Evolutionary conservation across 2,888 invertebrate genomes (phyloP).

Genomic region (Drosophila sordidula): DNA sequence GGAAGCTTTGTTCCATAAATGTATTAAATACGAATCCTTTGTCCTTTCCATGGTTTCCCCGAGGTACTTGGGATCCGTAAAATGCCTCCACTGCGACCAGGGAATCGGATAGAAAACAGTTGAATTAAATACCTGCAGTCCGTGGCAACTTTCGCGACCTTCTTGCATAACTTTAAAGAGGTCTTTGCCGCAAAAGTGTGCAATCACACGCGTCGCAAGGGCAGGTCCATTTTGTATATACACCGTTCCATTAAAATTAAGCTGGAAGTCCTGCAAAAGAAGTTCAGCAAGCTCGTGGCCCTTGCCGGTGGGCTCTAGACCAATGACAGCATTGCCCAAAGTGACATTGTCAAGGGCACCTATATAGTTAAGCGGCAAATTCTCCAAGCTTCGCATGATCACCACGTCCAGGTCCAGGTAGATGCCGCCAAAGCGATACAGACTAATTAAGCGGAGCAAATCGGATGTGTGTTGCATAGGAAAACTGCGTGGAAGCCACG

Average conservation of each 20-base stretch:
- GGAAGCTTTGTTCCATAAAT: slow-evolving; percentile 83
- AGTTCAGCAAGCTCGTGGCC: slow-evolving; percentile 87
- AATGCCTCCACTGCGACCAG: slow-evolving; percentile 87
- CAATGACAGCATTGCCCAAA: slow-evolving; percentile 89
- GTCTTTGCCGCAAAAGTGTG: slow-evolving; percentile 86
- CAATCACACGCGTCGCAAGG: slow-evolving; percentile 88
- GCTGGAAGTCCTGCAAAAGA: slow-evolving; percentile 86
- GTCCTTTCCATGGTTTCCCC: slow-evolving; percentile 79
- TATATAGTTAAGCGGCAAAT: slow-evolving; percentile 39
- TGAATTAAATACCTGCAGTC: slow-evolving; percentile 88
- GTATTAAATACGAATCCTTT: slow-evolving; percentile 75
- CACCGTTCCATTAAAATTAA: slow-evolving; percentile 86
- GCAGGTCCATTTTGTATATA: slow-evolving; percentile 86
- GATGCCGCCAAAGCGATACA: slow-evolving; percentile 92
- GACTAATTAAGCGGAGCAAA: slow-evolving; percentile 82
- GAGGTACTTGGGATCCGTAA: slow-evolving; percentile 85
- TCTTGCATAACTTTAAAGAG: slow-evolving; percentile 86
- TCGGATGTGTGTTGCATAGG: slow-evolving; percentile 79
- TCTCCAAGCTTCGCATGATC: slow-evolving; percentile 86
- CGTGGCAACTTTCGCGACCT: slow-evolving; percentile 85
- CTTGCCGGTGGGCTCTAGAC: slow-evolving; percentile 86
- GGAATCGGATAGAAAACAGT: slow-evolving; percentile 88
- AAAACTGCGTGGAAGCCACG: not conserved
- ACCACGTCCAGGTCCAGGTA: slow-evolving; percentile 92
- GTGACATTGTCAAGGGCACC: slow-evolving; percentile 87